Evolutionary conservation across 1,140 invertebrate genomes (phyloP).

Genomic region (Zaprionus taronus): DNA sequence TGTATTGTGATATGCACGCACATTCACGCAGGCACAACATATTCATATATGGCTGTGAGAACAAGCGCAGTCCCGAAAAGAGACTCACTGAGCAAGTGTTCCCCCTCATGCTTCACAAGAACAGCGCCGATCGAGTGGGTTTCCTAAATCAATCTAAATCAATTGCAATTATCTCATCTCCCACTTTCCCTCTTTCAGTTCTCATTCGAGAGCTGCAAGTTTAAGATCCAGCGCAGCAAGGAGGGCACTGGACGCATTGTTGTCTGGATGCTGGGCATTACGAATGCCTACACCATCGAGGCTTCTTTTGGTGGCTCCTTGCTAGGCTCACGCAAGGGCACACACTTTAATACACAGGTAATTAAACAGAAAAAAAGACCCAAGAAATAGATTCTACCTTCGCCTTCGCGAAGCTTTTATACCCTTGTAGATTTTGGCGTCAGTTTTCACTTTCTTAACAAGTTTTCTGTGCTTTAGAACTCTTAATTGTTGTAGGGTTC

Average conservation of each 20-base stretch:
- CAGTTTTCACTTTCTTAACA: too few species aligned
- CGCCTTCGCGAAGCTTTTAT: too few species aligned
- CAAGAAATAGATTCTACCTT: too few species aligned
- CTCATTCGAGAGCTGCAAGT: slow-evolving; percentile 96
- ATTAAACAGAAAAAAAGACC: background rate
- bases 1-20: slow-evolving; percentile 98
- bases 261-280: slow-evolving; percentile 96
- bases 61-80: slow-evolving; percentile 90
- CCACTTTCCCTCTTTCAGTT: slow-evolving; percentile 87
- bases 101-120: slow-evolving; percentile 96
- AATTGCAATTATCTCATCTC: too few species aligned
- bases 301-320: slow-evolving; percentile 96
- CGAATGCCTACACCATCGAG: slow-evolving; percentile 97
- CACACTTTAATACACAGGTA: slow-evolving; percentile 91
- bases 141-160: too few species aligned
- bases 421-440: too few species aligned
- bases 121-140: slow-evolving; percentile 94
- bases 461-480: too few species aligned
- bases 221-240: slow-evolving; percentile 95
- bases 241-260: slow-evolving; percentile 97
- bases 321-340: slow-evolving; percentile 90
- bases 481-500: too few species aligned
- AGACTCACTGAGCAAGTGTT: slow-evolving; percentile 95
- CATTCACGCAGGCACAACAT: slow-evolving; percentile 97
- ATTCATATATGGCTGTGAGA: slow-evolving; percentile 98